Percentiles rank a stretch among this genome's conserved stretches.
Conservation (phyloP, 2,888 invertebrate species). For the Carpatolechia fugitivella region DNA sequence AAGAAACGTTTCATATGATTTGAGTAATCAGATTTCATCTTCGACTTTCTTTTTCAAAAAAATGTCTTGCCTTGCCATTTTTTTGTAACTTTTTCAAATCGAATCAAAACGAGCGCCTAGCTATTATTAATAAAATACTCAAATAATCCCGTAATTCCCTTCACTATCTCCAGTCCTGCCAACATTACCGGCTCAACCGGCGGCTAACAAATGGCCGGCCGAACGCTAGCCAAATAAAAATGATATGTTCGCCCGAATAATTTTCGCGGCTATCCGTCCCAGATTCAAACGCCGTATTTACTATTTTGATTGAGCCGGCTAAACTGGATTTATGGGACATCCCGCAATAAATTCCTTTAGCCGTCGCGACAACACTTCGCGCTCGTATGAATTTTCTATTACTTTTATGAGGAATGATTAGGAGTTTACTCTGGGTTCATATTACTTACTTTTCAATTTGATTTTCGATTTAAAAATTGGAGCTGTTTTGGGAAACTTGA, state of each 20-base stretch:
- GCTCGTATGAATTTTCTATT: constrained; percentile 7
- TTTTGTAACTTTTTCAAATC: no score
- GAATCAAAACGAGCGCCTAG: no score
- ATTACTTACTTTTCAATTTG: no score
- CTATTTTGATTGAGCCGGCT: constrained; percentile 35
- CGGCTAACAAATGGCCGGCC: constrained; percentile 43
- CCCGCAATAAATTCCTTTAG: constrained; percentile 26
- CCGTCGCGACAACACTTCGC: constrained; percentile 9
- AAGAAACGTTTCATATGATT: no score
- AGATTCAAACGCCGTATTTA: constrained; percentile 33
- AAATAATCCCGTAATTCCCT: neutral
- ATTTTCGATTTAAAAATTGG: no score
- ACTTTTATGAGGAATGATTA: neutral
- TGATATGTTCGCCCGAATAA: constrained; percentile 43
- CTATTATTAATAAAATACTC: no score
- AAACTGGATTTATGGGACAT: constrained; percentile 30
- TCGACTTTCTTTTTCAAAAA: no score
- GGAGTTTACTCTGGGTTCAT: no score
- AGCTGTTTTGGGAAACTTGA: no score
- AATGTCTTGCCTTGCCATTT: no score
- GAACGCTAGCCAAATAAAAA: constrained; percentile 48
- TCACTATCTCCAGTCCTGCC: neutral
- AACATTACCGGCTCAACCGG: constrained; percentile 33
- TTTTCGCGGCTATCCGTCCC: constrained; percentile 37
- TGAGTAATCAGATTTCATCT: no score